Percentiles rank a stretch among this genome's conserved stretches.
Conservation (phyloP, 2,888 invertebrate genomes). For the Azorinus chamasolen region DNA sequence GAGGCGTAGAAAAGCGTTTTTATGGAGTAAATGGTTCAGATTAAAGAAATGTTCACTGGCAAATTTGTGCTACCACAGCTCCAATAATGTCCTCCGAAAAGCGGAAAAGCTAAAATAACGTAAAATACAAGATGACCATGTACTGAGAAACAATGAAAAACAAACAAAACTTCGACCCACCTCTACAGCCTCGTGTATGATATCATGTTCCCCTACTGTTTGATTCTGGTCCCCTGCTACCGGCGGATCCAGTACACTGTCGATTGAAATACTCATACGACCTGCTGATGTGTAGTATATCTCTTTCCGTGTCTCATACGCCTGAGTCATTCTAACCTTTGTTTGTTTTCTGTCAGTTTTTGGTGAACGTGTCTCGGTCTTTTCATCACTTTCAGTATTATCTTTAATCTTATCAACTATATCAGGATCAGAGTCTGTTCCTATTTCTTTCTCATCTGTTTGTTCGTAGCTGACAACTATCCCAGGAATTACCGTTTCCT, state of each 20-base stretch:
- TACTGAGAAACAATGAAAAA: too few relatives aligned
- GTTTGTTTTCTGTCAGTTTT: too few relatives aligned
- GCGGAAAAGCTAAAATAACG: too few relatives aligned
- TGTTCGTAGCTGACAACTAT: conserved; percentile 44
- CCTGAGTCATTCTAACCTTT: background rate
- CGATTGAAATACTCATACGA: conserved; percentile 73
- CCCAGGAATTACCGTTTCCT: conserved; percentile 51
- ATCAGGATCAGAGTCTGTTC: too few relatives aligned
- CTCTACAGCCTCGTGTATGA: conserved; percentile 36
- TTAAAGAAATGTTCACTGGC: too few relatives aligned
- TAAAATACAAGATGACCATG: too few relatives aligned
- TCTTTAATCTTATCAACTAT: background rate
- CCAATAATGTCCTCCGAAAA: too few relatives aligned
- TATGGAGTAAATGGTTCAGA: too few relatives aligned
- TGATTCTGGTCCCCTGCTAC: conserved; percentile 20
- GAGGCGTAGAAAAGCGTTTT: too few relatives aligned
- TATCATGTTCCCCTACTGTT: conserved; percentile 26
- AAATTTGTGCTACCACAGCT: too few relatives aligned
- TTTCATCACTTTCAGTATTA: background rate
- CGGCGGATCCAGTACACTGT: conserved; percentile 60
- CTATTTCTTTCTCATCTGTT: background rate
- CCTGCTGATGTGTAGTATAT: conserved; percentile 76
- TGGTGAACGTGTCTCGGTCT: background rate
- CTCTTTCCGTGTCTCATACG: conserved; percentile 66
- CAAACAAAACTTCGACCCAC: too few relatives aligned